Base-by-base conservation (phyloP, 1,140 invertebrate genomes). In the Lethocerus indicus region DNA sequence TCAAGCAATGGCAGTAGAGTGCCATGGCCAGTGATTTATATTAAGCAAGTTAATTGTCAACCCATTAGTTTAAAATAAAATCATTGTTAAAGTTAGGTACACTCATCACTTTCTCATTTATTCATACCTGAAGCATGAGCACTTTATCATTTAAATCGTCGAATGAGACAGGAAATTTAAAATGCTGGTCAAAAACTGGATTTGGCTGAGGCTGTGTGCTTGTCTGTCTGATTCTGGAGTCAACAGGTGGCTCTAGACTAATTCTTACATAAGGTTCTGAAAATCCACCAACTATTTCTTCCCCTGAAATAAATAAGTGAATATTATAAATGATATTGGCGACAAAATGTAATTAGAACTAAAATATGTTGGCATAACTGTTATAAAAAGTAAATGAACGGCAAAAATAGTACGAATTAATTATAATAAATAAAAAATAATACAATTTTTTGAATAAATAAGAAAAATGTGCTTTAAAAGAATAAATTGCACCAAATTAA, bases 181-280 rank as follows among this genome's bases (percentile, higher is more conserved):
- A 87, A 58, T 83, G 76, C 60, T 87, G 80, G 65, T 87, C 79
- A 60, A 87, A 87, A 64, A 78, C 78, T 0, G 83, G 83, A 63
- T 83, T 84, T 7, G 78, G 70, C 53, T 83, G 75, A 37, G 79
- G 68, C 57, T 81, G 78, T 13, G 84, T 80, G n/a, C 71, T 71
- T 0, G 86, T 87, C 63, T 89, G 83, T 28, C 87, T 71, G 49
- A 85, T 82, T 5, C 83, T 71, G n/a, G 73, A 72, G 60, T 91
- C 87, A 20, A 90, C 83, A 65, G 82, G 79, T 1, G 87, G 87
- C 18, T 74, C 67, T 26, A 89, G 68, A 37, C 70, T 73, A 12
- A 90, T 62, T 2, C 81, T 74, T 13, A 90, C 80, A 62, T 88
- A 90, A 1, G 87, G 86, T 64, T 90, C 86, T 53, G 84, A 84